Evolutionary conservation across 92 coral and sea anemone genomes (phyloP), one percentile per base, ranked within the genome.

Genomic region (Galaxea fascicularis): DNA sequence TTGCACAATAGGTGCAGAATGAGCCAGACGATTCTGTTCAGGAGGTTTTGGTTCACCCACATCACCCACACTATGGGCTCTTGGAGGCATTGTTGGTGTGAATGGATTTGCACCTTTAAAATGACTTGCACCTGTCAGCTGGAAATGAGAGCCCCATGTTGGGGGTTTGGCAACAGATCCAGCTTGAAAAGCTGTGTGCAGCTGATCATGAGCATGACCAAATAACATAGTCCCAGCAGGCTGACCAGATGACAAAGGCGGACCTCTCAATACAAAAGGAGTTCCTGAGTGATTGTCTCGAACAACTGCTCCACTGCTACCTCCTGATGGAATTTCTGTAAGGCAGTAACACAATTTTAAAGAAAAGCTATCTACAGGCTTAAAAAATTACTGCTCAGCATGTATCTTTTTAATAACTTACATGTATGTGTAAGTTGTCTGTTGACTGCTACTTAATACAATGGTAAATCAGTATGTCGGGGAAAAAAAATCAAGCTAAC

Each of bases 1-100:
- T 17, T 84, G 78, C 30, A 70, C 59, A 8, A 82, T 88, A 15
- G 96, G 96, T 20, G 96, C 96, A 45, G 96, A 93, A 15, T 63
- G 89, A 10, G 89, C 56, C 27, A 51, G 80, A 14, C 24, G 84
- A 31, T 27, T 31, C 49, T 66, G 75, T 10, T 66, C 75, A 15
- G 73, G 14, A 10, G 9, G 14, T 35, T 30, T 49, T 5, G 20
- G 52, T 15, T 66, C 65, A 4, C 74, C 27, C n/a, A n/a, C 27
- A 18, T 46, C 13, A 52, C 65, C 60, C 58, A 87, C 14, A 39
- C 93, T 90, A n/a, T 15, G 90, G 1, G 93, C 45, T 56, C 90
- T 80, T 78, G 84, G 83, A 64, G 76, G 12, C 2, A 51, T 4
- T 4, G 24, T 41, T 16, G 56, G 78, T 16, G 78, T 70, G 57